Percentiles rank a stretch among this genome's conserved stretches.
phyloP scores from a whole-genome alignment of 2,113 vertebrate species.

The Plectropomus leopardus region DNA sequence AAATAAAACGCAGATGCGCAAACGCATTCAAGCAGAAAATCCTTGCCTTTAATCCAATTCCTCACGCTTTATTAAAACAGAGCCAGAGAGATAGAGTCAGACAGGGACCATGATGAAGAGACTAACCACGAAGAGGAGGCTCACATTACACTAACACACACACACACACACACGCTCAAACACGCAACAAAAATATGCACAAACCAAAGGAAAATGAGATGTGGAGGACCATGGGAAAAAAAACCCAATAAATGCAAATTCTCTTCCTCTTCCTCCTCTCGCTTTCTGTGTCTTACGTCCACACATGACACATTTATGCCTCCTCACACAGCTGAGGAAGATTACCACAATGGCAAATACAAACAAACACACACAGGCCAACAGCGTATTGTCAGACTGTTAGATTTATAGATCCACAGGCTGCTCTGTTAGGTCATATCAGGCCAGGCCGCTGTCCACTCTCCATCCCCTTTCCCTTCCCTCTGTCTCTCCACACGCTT shows the following conservation, averaged over 20 bases:
- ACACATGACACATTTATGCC: slow-evolving; percentile 39
- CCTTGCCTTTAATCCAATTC: slow-evolving; percentile 80
- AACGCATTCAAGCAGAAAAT: slow-evolving; percentile 79
- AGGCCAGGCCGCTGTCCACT: slow-evolving; percentile 37
- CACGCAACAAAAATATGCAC: slow-evolving; percentile 11
- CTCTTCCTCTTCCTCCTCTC: slow-evolving; percentile 6
- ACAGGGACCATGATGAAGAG: slow-evolving; percentile 48
- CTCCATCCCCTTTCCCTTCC: not conserved
- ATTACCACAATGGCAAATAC: slow-evolving; percentile 36
- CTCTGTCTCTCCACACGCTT: slow-evolving; percentile 18
- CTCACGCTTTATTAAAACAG: slow-evolving; percentile 80
- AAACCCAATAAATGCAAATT: slow-evolving; percentile 43
- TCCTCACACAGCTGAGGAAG: slow-evolving; percentile 15
- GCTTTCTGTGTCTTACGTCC: slow-evolving; percentile 17
- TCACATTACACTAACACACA: slow-evolving; percentile 36
- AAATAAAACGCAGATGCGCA: slow-evolving; percentile 77
- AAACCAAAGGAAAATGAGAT: slow-evolving; percentile 46
- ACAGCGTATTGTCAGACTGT: slow-evolving; percentile 12
- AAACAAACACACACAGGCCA: slow-evolving; percentile 20
- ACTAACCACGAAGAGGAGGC: slow-evolving; percentile 42
- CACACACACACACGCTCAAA: not conserved
- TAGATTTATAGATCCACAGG: slow-evolving; percentile 15
- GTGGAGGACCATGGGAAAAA: slow-evolving; percentile 32
- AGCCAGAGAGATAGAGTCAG: slow-evolving; percentile 58
- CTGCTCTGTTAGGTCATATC: slow-evolving; percentile 37